Conservation (phyloP, 2,888 invertebrate genomes). For the Oscheius sp. region DNA sequence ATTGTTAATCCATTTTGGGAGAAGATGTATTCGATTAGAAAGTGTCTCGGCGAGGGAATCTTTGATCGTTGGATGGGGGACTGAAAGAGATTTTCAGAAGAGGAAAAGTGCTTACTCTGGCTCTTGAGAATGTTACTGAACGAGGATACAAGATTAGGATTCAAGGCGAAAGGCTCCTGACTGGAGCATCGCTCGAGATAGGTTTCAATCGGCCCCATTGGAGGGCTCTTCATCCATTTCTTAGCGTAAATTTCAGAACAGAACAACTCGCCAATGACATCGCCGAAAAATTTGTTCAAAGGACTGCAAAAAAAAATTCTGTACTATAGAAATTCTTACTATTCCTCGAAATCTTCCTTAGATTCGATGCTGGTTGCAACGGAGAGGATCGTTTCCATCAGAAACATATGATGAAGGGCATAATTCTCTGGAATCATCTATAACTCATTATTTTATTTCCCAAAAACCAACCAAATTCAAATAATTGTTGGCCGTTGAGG, state of each 20-base stretch:
- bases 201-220: slow-evolving; percentile 3
- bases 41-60: neutral
- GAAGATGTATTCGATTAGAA: neutral
- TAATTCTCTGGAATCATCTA: slow-evolving; percentile 13
- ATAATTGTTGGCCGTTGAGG: slow-evolving; percentile 9
- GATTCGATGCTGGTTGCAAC: slow-evolving; percentile 11
- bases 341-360: slow-evolving; percentile 9
- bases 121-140: slow-evolving; percentile 18
- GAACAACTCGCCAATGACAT: slow-evolving; percentile 16
- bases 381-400: slow-evolving; percentile 13
- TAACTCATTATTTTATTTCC: neutral
- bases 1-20: slow-evolving; percentile 15
- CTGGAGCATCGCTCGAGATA: neutral
- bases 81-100: neutral
- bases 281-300: slow-evolving; percentile 8
- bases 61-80: neutral
- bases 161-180: slow-evolving; percentile 1
- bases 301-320: slow-evolving; percentile 1
- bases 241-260: slow-evolving; percentile 21
- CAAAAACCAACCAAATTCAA: neutral
- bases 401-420: neutral
- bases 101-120: slow-evolving; percentile 2
- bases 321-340: neutral
- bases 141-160: neutral
- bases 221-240: slow-evolving; percentile 9